Conservation (phyloP, 2,797 vertebrate genomes). For the Meriones psammophilus region DNA sequence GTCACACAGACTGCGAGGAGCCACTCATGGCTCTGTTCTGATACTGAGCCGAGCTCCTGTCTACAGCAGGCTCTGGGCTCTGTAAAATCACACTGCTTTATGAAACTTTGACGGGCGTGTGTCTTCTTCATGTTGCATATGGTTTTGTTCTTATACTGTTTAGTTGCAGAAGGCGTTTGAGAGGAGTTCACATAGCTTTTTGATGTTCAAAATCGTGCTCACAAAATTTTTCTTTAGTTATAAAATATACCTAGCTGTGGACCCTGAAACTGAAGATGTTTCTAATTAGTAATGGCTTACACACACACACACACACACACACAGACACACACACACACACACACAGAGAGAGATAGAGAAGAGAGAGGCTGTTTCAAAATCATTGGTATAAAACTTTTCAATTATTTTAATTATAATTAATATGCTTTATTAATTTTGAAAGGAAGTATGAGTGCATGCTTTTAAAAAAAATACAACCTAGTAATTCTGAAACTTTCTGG, state of each 20-base stretch:
- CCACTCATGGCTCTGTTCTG: constrained; percentile 20
- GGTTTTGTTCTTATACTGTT: constrained; percentile 59
- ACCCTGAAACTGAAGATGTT: not conserved
- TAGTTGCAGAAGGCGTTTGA: constrained; percentile 45
- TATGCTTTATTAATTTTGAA: constrained; percentile 67
- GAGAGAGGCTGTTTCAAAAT: constrained; percentile 9
- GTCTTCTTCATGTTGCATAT: not conserved
- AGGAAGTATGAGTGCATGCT: constrained; percentile 61
- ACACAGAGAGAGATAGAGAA: too few species aligned
- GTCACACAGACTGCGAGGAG: not conserved
- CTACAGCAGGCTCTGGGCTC: constrained; percentile 24
- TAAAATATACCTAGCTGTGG: not conserved
- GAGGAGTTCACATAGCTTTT: not conserved
- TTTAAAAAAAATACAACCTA: constrained; percentile 67
- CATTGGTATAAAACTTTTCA: constrained; percentile 61
- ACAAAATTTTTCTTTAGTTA: constrained; percentile 31
- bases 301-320: not conserved
- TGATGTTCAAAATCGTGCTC: constrained; percentile 36
- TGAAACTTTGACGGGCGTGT: constrained; percentile 3
- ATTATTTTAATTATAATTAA: constrained; percentile 62
- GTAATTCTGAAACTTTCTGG: constrained; percentile 82
- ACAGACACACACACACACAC: not conserved
- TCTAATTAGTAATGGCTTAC: constrained; percentile 11
- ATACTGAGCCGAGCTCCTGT: constrained; percentile 24
- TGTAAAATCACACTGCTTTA: constrained; percentile 49